phyloP scores from a whole-genome alignment of 2,797 vertebrate species.

The Premnoplex brunnescens region DNA sequence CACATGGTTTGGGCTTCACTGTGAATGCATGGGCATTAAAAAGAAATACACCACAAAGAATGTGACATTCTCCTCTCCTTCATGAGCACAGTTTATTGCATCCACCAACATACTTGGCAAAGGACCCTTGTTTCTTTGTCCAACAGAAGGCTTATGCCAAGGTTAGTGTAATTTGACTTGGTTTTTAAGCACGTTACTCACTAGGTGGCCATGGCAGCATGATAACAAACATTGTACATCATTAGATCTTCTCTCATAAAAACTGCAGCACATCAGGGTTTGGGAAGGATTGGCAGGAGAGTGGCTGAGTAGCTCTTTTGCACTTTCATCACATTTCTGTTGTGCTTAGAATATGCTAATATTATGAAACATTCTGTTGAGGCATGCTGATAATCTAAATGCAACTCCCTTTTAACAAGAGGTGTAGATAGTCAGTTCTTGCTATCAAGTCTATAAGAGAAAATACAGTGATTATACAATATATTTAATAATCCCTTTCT shows the following conservation, averaged over 20 bases:
- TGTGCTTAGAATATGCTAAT: not conserved
- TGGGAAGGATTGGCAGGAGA: not conserved
- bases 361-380: not conserved
- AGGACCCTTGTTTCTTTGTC: not conserved
- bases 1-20: not conserved
- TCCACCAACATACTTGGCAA: not conserved
- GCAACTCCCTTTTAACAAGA: not conserved
- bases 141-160: not conserved
- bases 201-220: constrained; percentile 36
- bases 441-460: not conserved
- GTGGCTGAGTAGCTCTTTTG: not conserved
- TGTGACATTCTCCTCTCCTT: not conserved
- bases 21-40: not conserved
- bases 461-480: not conserved
- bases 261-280: not conserved
- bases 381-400: not conserved
- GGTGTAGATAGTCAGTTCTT: not conserved
- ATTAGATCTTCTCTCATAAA: not conserved
- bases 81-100: not conserved
- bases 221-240: constrained; percentile 16
- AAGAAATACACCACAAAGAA: not conserved
- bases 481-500: not conserved
- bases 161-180: not conserved
- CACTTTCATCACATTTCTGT: not conserved
- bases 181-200: not conserved